These are phyloP conservation scores for Cheilosia vulpina DNA, from an alignment of 2,888 invertebrate species.

Conservation along the genomic window DNA sequence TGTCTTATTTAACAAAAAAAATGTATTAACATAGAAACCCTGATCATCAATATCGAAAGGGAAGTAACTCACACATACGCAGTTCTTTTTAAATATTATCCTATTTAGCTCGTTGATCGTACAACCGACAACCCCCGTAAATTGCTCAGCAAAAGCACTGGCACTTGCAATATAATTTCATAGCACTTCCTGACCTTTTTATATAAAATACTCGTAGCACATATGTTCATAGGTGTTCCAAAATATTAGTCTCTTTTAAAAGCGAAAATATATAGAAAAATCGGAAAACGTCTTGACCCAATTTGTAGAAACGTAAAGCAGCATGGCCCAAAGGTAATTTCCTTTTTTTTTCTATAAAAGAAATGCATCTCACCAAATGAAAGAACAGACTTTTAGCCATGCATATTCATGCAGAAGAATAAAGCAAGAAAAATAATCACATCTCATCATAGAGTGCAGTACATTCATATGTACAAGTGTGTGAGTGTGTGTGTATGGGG, in stretches of 20 bases:
- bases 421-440: conserved; percentile 64
- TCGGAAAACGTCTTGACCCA: conserved; percentile 50
- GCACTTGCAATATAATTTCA: too few species aligned
- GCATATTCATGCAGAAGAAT: conserved; percentile 52
- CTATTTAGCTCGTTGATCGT: too few species aligned
- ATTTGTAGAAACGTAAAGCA: conserved; percentile 26
- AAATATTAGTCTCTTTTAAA: background rate
- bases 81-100: too few species aligned
- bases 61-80: too few species aligned
- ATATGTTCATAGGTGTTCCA: background rate
- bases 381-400: conserved; percentile 50
- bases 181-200: too few species aligned
- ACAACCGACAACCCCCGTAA: too few species aligned
- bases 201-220: background rate
- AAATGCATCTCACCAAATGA: conserved; percentile 22
- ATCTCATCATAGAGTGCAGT: conserved; percentile 59
- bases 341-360: background rate
- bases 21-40: too few species aligned
- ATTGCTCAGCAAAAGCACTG: too few species aligned
- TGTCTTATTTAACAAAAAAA: too few species aligned
- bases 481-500: background rate
- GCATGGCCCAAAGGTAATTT: conserved; percentile 21
- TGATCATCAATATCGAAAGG: too few species aligned
- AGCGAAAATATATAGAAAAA: background rate
- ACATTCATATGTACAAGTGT: background rate